These are phyloP conservation scores for Ceratina australensis DNA, from an alignment of 1,140 invertebrate genomes.

Conservation along the genomic window DNA sequence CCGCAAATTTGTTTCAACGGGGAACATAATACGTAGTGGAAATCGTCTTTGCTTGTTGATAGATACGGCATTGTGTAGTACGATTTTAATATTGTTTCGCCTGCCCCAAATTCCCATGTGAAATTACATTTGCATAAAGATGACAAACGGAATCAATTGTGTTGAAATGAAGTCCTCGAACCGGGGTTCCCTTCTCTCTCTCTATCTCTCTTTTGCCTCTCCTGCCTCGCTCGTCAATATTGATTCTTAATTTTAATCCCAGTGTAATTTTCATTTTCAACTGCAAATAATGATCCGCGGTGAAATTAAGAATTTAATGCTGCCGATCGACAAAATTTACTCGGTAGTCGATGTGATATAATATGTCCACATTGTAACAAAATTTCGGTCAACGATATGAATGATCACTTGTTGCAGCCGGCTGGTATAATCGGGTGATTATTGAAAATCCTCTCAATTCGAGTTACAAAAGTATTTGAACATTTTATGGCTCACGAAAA, in stretches of 20 bases:
- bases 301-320: not conserved
- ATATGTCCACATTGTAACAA: too few species aligned
- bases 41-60: not conserved
- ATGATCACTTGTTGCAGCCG: not conserved
- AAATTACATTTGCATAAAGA: not conserved
- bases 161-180: not conserved
- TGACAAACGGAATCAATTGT: not conserved
- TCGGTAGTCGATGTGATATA: too few species aligned
- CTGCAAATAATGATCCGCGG: not conserved
- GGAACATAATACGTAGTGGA: not conserved
- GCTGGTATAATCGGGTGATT: too few species aligned
- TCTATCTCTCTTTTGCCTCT: too few species aligned
- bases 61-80: not conserved
- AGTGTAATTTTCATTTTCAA: slow-evolving; percentile 7
- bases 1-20: not conserved
- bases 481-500: too few species aligned
- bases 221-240: not conserved
- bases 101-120: not conserved
- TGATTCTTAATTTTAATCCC: slow-evolving; percentile 15
- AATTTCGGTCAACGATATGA: too few species aligned
- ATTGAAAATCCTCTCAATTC: too few species aligned
- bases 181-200: too few species aligned
- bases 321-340: not conserved
- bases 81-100: not conserved
- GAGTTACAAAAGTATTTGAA: too few species aligned